These are phyloP conservation scores for Dasysyrphus tricinctus DNA, from an alignment of 2,888 invertebrate species.

Conservation along the genomic window DNA sequence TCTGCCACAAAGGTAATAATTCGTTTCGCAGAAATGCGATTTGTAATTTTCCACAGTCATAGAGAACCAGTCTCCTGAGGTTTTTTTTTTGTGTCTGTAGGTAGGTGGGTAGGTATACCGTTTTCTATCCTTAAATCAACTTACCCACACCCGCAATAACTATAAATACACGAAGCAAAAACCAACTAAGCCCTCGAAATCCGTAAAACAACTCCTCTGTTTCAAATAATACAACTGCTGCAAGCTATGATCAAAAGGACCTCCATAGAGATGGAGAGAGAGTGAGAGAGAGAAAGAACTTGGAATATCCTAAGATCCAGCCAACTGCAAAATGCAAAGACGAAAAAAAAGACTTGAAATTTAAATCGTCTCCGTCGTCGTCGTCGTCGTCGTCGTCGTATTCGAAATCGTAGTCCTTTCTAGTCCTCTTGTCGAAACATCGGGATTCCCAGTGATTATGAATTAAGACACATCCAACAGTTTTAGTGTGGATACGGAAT, in stretches of 20 bases:
- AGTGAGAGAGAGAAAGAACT: neutral
- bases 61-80: constrained; percentile 57
- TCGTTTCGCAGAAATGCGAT: constrained; percentile 65
- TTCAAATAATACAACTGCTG: constrained; percentile 32
- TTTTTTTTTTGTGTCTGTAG: neutral
- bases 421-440: constrained; percentile 71
- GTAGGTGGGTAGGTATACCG: constrained; percentile 14
- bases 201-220: constrained; percentile 53
- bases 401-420: constrained; percentile 41
- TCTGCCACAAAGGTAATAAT: constrained; percentile 59
- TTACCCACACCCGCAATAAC: constrained; percentile 46
- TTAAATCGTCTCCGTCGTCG: constrained; percentile 64
- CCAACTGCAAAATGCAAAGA: constrained; percentile 57
- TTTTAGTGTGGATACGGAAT: constrained; percentile 69
- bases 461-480: constrained; percentile 73
- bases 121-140: constrained; percentile 69
- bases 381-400: constrained; percentile 11
- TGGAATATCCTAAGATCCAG: constrained; percentile 42
- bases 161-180: constrained; percentile 15
- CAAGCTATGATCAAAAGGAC: constrained; percentile 58
- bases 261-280: neutral
- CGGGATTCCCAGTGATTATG: constrained; percentile 74
- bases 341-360: constrained; percentile 57
- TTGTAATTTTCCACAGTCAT: constrained; percentile 71
- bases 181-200: constrained; percentile 54